Conservation (phyloP, 2,113 vertebrate genomes). For the Nothobranchius kuhntae region DNA sequence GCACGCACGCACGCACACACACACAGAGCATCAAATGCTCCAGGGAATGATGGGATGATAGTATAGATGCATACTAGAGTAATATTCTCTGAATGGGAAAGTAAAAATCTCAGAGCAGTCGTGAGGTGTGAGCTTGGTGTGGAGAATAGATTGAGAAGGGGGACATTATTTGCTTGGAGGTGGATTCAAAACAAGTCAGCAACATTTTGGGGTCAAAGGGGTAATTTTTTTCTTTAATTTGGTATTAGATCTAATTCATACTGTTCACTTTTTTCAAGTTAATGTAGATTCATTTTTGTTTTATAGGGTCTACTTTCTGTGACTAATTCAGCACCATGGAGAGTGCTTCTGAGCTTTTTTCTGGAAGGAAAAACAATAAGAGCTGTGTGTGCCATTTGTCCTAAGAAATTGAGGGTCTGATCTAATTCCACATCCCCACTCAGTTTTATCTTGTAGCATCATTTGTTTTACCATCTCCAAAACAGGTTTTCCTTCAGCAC, state of each 20-base stretch:
- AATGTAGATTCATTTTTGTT: background rate
- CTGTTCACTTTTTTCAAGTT: too few relatives aligned
- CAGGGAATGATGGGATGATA: slow-evolving; percentile 65
- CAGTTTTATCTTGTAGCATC: background rate
- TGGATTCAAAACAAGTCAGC: background rate
- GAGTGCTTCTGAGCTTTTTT: background rate
- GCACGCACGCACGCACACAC: slow-evolving; percentile 33
- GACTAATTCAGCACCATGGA: background rate
- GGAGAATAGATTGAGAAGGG: slow-evolving; percentile 47
- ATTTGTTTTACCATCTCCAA: slow-evolving; percentile 5
- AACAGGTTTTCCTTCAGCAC: background rate
- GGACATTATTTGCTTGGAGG: background rate
- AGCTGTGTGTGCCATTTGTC: too few relatives aligned
- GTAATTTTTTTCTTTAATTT: background rate
- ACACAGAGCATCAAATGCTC: slow-evolving; percentile 28
- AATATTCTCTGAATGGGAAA: slow-evolving; percentile 74
- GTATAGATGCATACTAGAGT: slow-evolving; percentile 73
- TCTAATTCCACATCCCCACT: background rate
- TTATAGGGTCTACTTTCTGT: too few relatives aligned
- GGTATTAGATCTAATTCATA: background rate
- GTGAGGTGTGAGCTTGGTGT: slow-evolving; percentile 47
- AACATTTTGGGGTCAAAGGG: background rate
- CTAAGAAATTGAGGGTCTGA: background rate
- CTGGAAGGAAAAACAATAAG: background rate
- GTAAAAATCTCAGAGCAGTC: slow-evolving; percentile 68